A percentile compares a stretch with the other conserved stretches of the same genome.
Evolutionary conservation across 2,797 vertebrate genomes (phyloP).

Genomic region (Pyrocephalus nanus): DNA sequence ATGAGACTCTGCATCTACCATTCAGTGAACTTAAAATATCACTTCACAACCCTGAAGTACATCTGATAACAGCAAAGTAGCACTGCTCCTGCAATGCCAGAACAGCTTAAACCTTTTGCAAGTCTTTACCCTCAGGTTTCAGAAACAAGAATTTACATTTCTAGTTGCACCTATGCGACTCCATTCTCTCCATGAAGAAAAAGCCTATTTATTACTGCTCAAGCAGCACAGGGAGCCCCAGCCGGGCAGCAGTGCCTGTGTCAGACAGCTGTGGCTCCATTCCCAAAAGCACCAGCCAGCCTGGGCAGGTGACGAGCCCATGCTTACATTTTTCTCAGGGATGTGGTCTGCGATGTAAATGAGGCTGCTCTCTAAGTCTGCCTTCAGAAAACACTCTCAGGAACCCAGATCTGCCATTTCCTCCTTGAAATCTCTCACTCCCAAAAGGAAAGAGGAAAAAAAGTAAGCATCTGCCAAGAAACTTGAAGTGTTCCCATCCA

Average conservation of each 20-base stretch:
- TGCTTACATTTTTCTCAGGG: not conserved
- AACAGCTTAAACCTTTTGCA: not conserved
- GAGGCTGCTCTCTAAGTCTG: not conserved
- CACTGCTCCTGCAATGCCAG: not conserved
- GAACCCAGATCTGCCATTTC: constrained; percentile 1
- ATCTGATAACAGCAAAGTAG: not conserved
- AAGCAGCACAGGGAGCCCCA: not conserved
- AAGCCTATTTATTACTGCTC: not conserved
- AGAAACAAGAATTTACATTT: not conserved
- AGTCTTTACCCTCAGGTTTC: not conserved
- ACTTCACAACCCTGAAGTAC: not conserved
- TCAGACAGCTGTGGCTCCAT: not conserved
- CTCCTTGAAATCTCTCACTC: constrained; percentile 19
- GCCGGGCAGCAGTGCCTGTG: not conserved
- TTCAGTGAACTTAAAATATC: not conserved
- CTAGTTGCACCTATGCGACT: not conserved
- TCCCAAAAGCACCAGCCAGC: not conserved
- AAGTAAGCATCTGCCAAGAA: constrained; percentile 30
- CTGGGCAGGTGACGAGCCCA: not conserved
- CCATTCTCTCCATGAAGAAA: not conserved
- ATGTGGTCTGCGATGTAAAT: not conserved
- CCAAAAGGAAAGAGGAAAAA: not conserved
- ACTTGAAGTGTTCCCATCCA: constrained; percentile 11
- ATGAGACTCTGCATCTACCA: not conserved
- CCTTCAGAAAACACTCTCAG: not conserved